Percentiles rank a stretch among this genome's conserved stretches.
phyloP scores from a whole-genome alignment of 2,113 vertebrate genomes.

The Pluvialis apricaria region DNA sequence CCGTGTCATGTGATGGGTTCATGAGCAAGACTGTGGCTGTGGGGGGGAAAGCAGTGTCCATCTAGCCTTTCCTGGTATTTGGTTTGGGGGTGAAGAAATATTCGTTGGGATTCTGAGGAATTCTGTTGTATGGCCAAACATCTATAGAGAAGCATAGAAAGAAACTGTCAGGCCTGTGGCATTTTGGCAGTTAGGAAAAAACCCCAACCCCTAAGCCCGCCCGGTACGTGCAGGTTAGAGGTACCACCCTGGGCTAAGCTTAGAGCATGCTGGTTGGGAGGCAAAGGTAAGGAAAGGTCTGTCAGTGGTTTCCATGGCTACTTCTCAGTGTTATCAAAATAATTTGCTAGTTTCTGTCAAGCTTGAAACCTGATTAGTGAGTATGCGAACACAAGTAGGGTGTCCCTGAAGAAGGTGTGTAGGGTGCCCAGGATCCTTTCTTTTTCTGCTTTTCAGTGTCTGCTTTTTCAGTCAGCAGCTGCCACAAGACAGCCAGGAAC shows the following conservation, averaged over 20 bases:
- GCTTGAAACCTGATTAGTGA: background rate
- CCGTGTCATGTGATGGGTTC: background rate
- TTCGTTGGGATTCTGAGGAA: background rate
- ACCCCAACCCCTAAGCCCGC: background rate
- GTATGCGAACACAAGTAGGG: background rate
- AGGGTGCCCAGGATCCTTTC: background rate
- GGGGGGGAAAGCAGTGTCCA: background rate
- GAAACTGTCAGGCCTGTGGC: background rate
- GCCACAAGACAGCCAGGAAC: background rate
- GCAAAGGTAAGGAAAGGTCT: background rate
- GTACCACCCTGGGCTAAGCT: background rate
- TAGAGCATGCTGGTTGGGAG: background rate
- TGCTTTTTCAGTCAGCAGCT: too few species aligned
- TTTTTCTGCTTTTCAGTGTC: background rate
- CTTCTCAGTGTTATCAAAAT: background rate
- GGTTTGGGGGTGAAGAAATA: background rate
- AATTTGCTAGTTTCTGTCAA: background rate
- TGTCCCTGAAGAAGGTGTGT: background rate
- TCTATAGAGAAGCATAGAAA: background rate
- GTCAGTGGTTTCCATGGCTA: background rate
- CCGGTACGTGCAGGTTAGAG: background rate
- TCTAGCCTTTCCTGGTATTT: background rate
- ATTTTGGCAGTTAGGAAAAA: background rate
- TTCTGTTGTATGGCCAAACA: background rate
- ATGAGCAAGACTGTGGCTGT: background rate